phyloP scores from a whole-genome alignment of 2,797 vertebrate species.

The Spea hammondii region DNA sequence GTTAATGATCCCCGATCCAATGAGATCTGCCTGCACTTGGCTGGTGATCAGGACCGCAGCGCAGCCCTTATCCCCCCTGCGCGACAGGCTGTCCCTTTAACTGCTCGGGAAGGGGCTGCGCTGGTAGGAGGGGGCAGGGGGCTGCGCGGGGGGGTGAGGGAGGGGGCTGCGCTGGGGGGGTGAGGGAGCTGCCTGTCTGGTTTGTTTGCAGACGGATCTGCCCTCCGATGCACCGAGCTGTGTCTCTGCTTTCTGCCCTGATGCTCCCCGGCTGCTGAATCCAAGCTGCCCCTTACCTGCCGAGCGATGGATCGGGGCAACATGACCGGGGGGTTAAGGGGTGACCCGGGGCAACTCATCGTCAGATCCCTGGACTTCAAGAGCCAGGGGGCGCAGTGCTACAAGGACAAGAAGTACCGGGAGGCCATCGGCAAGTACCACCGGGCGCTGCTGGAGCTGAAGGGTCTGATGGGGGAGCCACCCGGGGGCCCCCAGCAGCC shows the following conservation, averaged over 20 bases:
- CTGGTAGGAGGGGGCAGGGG: slow-evolving; percentile 38
- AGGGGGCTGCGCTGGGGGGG: slow-evolving; percentile 49
- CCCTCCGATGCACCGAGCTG: background rate
- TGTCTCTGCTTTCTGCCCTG: background rate
- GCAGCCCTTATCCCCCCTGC: background rate
- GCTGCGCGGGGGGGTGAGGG: slow-evolving; percentile 19
- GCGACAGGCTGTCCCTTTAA: slow-evolving; percentile 39
- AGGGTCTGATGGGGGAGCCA: slow-evolving; percentile 82
- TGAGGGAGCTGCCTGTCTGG: slow-evolving; percentile 54
- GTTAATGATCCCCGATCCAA: too few relatives aligned
- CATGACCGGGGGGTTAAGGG: slow-evolving; percentile 41
- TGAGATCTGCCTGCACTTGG: background rate
- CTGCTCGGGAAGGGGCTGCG: slow-evolving; percentile 51
- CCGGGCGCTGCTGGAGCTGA: slow-evolving; percentile 94
- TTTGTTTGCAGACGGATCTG: slow-evolving; percentile 50
- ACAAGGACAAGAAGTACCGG: slow-evolving; percentile 98
- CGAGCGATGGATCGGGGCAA: slow-evolving; percentile 58
- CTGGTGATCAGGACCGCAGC: background rate
- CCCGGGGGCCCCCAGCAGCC: slow-evolving; percentile 64
- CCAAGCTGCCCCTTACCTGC: background rate
- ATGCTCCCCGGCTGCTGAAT: background rate
- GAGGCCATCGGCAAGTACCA: slow-evolving; percentile 98
- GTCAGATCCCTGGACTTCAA: slow-evolving; percentile 90
- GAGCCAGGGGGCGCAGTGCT: slow-evolving; percentile 93
- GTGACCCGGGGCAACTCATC: slow-evolving; percentile 79